Evolutionary conservation across 1,140 invertebrate species (phyloP).

Genomic region (Sycobia sp.): DNA sequence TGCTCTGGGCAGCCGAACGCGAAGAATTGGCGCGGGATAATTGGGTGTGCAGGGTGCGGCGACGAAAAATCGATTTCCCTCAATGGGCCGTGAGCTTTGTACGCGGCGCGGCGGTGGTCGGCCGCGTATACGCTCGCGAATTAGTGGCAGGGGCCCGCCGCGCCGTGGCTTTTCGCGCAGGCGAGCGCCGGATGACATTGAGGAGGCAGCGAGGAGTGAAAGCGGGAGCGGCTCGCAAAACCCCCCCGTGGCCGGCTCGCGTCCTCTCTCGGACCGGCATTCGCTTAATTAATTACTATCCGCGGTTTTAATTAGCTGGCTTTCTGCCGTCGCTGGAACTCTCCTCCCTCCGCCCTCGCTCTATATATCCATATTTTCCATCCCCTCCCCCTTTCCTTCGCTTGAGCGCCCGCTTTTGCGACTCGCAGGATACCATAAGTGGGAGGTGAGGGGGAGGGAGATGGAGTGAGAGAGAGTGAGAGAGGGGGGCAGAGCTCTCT

Average conservation of each 20-base stretch:
- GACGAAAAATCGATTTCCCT: slow-evolving; percentile 36
- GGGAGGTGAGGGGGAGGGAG: background rate
- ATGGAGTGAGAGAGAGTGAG: too few species aligned
- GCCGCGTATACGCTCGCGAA: too few species aligned
- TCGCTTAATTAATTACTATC: slow-evolving; percentile 63
- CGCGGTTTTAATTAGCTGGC: slow-evolving; percentile 61
- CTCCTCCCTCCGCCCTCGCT: background rate
- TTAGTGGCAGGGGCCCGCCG: background rate
- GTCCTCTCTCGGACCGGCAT: too few species aligned
- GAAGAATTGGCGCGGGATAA: too few species aligned
- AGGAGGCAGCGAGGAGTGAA: slow-evolving; percentile 3
- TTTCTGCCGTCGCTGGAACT: slow-evolving; percentile 35
- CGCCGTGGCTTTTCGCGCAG: background rate
- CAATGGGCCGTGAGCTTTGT: slow-evolving; percentile 16
- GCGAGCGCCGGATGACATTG: slow-evolving; percentile 12
- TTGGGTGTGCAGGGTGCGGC: slow-evolving; percentile 3
- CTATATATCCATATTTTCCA: too few species aligned
- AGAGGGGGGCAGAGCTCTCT: too few species aligned
- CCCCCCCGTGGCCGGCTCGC: slow-evolving; percentile 48
- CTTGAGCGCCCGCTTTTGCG: background rate
- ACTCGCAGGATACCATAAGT: slow-evolving; percentile 6
- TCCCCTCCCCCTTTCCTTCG: too few species aligned
- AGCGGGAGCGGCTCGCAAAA: slow-evolving; percentile 52
- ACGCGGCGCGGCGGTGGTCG: too few species aligned
- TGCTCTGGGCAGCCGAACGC: too few species aligned